Evolutionary conservation across 2,888 invertebrate species (phyloP).

Genomic region (Corythucha ciliata): DNA sequence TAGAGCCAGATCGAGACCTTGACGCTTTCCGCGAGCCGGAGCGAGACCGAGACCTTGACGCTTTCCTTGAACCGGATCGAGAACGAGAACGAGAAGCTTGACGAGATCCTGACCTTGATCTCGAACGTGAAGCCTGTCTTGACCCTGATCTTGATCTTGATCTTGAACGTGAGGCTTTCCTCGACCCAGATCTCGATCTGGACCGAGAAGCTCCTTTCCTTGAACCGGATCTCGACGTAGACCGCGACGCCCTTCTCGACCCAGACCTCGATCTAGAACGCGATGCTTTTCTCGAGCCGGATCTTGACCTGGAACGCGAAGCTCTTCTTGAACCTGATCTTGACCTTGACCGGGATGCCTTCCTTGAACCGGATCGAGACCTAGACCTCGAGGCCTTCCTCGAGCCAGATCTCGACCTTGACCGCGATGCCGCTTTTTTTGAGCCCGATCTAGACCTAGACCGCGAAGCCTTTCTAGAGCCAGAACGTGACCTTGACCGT

Average conservation of each 20-base stretch:
- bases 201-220: conserved; percentile 29
- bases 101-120: conserved; percentile 34
- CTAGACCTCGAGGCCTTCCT: conserved; percentile 31
- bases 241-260: conserved; percentile 32
- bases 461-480: conserved; percentile 31
- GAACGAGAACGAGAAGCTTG: conserved; percentile 37
- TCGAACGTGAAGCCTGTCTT: conserved; percentile 30
- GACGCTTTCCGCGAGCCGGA: conserved; percentile 35
- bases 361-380: conserved; percentile 36
- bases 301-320: conserved; percentile 38
- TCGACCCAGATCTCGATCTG: conserved; percentile 36
- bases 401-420: conserved; percentile 26
- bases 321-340: conserved; percentile 32
- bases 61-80: conserved; percentile 37
- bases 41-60: conserved; percentile 36
- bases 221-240: conserved; percentile 38
- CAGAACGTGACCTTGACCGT: conserved; percentile 39
- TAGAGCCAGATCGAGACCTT: conserved; percentile 32
- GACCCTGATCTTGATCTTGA: conserved; percentile 34
- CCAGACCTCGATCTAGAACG: conserved; percentile 35
- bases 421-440: conserved; percentile 33
- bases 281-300: no score
- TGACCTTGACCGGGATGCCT: conserved; percentile 33
- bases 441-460: conserved; percentile 38
- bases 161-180: neutral